These are phyloP conservation scores for Callosobruchus maculatus DNA, from an alignment of 2,888 invertebrate species.

Conservation along the genomic window DNA sequence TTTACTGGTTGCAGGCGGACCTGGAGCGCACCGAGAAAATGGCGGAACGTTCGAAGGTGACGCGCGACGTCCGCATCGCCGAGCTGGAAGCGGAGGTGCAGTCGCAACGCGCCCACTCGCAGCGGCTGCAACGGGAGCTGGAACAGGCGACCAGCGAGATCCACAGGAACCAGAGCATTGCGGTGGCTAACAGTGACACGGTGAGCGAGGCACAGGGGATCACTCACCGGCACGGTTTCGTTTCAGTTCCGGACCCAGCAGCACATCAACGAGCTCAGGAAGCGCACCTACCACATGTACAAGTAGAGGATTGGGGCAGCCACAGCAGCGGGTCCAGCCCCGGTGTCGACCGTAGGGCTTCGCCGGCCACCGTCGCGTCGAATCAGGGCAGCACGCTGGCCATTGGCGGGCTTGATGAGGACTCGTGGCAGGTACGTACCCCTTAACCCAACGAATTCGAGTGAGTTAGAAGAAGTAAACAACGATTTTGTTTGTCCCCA, in stretches of 20 bases:
- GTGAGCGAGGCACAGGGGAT: conserved; percentile 24
- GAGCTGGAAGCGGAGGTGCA: conserved; percentile 49
- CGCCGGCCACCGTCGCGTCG: conserved; percentile 10
- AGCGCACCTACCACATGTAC: conserved; percentile 35
- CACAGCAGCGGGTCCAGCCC: not conserved
- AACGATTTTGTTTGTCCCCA: too few species aligned
- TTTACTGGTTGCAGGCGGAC: not conserved
- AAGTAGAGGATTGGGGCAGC: conserved; percentile 17
- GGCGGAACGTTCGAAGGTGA: conserved; percentile 27
- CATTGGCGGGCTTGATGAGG: not conserved
- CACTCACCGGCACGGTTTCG: conserved; percentile 41
- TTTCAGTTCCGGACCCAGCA: conserved; percentile 46
- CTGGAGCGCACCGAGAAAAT: not conserved
- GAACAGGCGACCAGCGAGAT: conserved; percentile 39
- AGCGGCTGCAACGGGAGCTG: conserved; percentile 40
- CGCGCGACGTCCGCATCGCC: conserved; percentile 48
- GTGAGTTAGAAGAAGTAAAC: too few species aligned
- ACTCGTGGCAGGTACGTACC: not conserved
- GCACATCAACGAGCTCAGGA: conserved; percentile 40
- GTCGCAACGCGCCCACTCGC: conserved; percentile 33
- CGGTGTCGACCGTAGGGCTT: not conserved
- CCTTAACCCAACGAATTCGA: too few species aligned
- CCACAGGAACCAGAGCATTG: conserved; percentile 40
- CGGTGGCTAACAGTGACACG: conserved; percentile 29
- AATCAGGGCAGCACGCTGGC: not conserved